Base-by-base conservation (phyloP, 2,113 vertebrate species). In the Vulpes vulpes region DNA sequence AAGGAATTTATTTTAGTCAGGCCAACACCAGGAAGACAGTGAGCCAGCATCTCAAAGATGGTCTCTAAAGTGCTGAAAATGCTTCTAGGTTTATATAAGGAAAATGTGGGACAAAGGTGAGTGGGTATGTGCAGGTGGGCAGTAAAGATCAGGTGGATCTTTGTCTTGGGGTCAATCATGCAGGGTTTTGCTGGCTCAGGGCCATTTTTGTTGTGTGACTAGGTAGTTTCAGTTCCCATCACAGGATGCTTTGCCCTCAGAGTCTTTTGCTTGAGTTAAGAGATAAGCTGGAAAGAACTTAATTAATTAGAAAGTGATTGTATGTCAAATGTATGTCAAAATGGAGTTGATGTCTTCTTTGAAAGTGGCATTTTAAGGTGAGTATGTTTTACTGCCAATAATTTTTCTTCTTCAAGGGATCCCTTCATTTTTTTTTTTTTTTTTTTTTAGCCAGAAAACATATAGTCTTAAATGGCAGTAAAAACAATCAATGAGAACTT, bases 401-500 rank as follows among this genome's bases (percentile, higher is more conserved):
- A 65, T 80, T 94, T 86, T 96, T 71, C 79, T 92, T 59, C 51
- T 86, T 55, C 43, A 64, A 74, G 8, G 19, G 9, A 79, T 60
- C 4, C 30, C 27, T n/a, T 64, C 0, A 2, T 4, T 57, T 80
- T 43, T 43, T 51, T 83, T 83, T 38, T 3, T 38, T 4, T 35
- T 57, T 73, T 43, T 7, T 59, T 83, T 83, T n/a, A 94, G 82
- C 25, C 57, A 88, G 30, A 91, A 86, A 88, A 69, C 17, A 16
- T 57, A 71, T 17, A 87, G 6, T 53, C 60, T 71, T 64, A 38
- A 76, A 59, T 25, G 10, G 32, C 49, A 96, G 4, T 51, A 82
- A 95, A 93, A 82, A 78, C 2, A 87, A 89, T 59, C 19, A 69
- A 78, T 76, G 60, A 91, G 92, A 93, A 96, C 30, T 64, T 80